phyloP scores from a whole-genome alignment of 2,113 vertebrate species.

The Melozone crissalis region DNA sequence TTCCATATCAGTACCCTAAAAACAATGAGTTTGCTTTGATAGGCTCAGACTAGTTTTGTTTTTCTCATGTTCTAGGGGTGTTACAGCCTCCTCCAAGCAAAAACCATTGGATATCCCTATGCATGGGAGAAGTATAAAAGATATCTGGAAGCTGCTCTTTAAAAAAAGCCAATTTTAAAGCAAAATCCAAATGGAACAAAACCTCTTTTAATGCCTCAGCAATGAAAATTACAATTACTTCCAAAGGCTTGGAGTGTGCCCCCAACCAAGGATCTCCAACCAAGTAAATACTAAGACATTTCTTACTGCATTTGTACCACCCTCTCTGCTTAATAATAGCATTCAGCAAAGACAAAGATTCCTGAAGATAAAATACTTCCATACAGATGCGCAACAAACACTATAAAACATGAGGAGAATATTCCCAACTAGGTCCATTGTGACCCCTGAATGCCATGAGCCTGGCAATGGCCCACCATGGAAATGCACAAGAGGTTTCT shows the following conservation, averaged over 20 bases:
- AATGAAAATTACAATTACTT: not conserved
- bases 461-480: not conserved
- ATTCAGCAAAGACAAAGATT: not conserved
- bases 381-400: not conserved
- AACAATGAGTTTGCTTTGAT: not conserved
- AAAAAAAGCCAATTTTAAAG: not conserved
- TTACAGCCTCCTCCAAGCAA: not conserved
- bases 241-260: not conserved
- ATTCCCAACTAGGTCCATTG: fast-evolving
- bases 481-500: not conserved
- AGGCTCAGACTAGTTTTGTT: not conserved
- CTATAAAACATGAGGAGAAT: not conserved
- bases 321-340: not conserved
- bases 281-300: not conserved
- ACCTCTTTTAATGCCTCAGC: not conserved
- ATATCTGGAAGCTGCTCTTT: not conserved
- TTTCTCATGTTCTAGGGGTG: not conserved
- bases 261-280: not conserved
- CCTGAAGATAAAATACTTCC: not conserved
- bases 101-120: not conserved
- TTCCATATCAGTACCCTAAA: not conserved
- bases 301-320: not conserved
- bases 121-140: not conserved
- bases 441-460: not conserved
- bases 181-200: not conserved